A percentile compares a stretch with the other conserved stretches of the same genome.
Evolutionary conservation across 2,797 vertebrate species (phyloP).

Genomic region (Poeciliopsis infans): DNA sequence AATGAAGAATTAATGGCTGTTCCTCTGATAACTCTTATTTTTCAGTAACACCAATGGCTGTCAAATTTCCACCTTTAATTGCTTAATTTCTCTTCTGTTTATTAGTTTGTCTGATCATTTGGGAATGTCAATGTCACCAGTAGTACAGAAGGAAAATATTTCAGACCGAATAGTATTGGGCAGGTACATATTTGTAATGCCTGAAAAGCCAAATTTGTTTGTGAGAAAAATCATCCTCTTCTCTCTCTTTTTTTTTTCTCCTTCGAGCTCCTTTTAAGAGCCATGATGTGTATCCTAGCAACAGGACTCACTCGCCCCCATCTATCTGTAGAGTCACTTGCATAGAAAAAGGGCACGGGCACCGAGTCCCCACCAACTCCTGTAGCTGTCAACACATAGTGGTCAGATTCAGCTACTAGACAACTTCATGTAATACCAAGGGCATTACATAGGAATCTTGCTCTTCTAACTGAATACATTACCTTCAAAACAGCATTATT

Average conservation of each 20-base stretch:
- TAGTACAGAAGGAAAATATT: slow-evolving; percentile 21
- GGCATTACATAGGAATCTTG: slow-evolving; percentile 2
- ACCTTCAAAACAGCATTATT: neutral
- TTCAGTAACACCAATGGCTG: slow-evolving; percentile 62
- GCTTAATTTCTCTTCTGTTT: slow-evolving; percentile 63
- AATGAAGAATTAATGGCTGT: slow-evolving; percentile 67
- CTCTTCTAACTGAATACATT: neutral
- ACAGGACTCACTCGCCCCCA: slow-evolving; percentile 71
- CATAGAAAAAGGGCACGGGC: slow-evolving; percentile 60
- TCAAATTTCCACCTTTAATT: slow-evolving; percentile 59
- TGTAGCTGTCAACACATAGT: slow-evolving; percentile 58
- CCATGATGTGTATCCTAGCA: slow-evolving; percentile 81
- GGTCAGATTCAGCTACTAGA: slow-evolving; percentile 42
- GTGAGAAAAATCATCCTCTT: slow-evolving; percentile 61
- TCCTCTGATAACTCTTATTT: slow-evolving; percentile 52
- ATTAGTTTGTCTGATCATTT: slow-evolving; percentile 20
- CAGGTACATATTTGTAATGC: slow-evolving; percentile 63
- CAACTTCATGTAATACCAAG: neutral
- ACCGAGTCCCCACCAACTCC: slow-evolving; percentile 62
- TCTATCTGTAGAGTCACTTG: slow-evolving; percentile 57
- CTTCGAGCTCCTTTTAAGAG: slow-evolving; percentile 68
- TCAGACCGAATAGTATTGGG: slow-evolving; percentile 56
- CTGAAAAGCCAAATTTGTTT: slow-evolving; percentile 71
- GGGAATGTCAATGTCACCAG: slow-evolving; percentile 15
- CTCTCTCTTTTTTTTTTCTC: slow-evolving; percentile 44